Evolutionary conservation across 64 coral and sea anemone species (phyloP).

Genomic region (Montipora sp.): DNA sequence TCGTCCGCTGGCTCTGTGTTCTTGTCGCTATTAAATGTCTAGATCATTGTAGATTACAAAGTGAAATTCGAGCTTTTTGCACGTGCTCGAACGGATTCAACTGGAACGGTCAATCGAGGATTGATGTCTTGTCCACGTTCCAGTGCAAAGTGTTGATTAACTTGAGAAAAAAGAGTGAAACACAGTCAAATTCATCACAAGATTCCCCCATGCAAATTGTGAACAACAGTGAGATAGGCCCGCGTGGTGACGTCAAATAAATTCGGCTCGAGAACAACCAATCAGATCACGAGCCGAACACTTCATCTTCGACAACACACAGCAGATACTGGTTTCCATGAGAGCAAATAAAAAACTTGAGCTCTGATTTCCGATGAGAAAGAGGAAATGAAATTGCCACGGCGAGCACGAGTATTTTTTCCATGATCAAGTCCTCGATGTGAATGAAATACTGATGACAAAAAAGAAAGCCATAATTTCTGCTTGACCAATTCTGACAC

Average conservation of each 20-base stretch:
- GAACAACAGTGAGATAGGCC: constrained; percentile 29
- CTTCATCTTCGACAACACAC: neutral
- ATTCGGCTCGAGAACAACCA: constrained; percentile 1
- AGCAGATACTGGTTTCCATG: neutral
- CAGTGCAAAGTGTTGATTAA: constrained; percentile 6
- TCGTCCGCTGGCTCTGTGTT: constrained; percentile 8
- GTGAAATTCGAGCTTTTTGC: constrained; percentile 38
- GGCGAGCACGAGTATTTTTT: neutral
- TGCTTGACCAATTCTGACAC: neutral
- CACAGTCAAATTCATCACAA: constrained; percentile 12
- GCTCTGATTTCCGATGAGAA: neutral
- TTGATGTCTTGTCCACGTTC: constrained; percentile 31
- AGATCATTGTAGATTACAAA: constrained; percentile 39
- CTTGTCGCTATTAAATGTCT: neutral
- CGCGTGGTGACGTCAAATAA: constrained; percentile 51
- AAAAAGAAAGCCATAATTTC: neutral
- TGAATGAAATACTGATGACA: neutral
- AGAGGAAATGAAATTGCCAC: neutral
- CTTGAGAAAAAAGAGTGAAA: constrained; percentile 2
- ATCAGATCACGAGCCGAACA: constrained; percentile 5
- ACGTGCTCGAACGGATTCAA: constrained; percentile 25
- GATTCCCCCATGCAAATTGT: constrained; percentile 53
- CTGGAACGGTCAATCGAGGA: constrained; percentile 12
- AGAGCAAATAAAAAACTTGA: neutral
- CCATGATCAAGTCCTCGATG: neutral